Evolutionary conservation across 2,113 vertebrate species (phyloP).

Genomic region (Hippocampus abdominalis): DNA sequence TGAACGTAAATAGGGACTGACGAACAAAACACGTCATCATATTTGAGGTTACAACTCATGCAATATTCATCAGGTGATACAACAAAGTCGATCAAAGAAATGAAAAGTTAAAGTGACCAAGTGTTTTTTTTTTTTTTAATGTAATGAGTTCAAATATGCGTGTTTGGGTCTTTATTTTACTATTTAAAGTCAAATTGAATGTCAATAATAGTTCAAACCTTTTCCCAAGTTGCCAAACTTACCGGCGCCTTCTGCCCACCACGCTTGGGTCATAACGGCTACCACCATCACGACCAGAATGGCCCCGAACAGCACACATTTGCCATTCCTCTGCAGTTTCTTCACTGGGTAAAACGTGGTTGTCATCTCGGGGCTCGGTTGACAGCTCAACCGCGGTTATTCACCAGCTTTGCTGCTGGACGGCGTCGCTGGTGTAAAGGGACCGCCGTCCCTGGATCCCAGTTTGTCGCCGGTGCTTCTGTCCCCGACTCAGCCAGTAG

Average conservation of each 20-base stretch:
- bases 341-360: constrained; percentile 56
- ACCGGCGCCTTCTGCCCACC: constrained; percentile 39
- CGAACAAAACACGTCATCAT: too few relatives aligned
- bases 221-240: constrained; percentile 22
- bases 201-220: background rate
- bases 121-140: background rate
- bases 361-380: constrained; percentile 37
- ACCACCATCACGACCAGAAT: constrained; percentile 50
- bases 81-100: too few relatives aligned
- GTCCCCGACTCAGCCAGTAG: too few relatives aligned
- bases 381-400: background rate
- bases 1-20: too few relatives aligned
- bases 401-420: constrained; percentile 17
- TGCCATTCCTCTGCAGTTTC: constrained; percentile 61
- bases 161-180: background rate
- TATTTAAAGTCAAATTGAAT: too few relatives aligned
- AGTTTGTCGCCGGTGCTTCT: too few relatives aligned
- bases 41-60: too few relatives aligned
- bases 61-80: too few relatives aligned
- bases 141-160: background rate
- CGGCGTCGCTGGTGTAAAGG: too few relatives aligned
- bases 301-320: constrained; percentile 41
- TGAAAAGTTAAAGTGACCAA: background rate
- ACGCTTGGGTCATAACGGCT: constrained; percentile 32
- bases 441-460: too few relatives aligned